Evolutionary conservation across 2,888 invertebrate species (phyloP), one percentile per base, ranked within the genome.

Genomic region (Acanthosepion pharaonis): DNA sequence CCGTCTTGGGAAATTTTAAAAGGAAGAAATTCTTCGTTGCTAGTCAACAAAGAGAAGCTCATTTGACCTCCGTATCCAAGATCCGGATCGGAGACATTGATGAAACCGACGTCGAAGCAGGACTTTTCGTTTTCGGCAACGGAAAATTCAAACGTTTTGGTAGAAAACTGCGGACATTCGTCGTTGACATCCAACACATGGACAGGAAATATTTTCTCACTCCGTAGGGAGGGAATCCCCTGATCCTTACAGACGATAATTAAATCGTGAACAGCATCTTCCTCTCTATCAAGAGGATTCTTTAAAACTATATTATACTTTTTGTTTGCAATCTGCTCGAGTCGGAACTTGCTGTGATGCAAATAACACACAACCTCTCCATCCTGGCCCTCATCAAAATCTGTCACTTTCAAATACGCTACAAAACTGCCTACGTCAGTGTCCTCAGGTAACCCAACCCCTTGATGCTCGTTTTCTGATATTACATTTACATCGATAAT

Each of bases 261-360:
- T 33, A 78, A 33, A n/a, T 78, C 78, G 15, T 78, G 78, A n/a
- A 33, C 33, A n/a, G n/a, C 78, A 15, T 78, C n/a, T 78, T n/a
- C 33, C 78, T 78, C 78, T 78, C 78, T 78, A n/a, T 78, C 78
- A n/a, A 78, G 78, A n/a, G 78, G 78, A 11, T 78, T 78, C 78
- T 78, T 78, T 33, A 78, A 78, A 78, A 78, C 78, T 78, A 78
- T 78, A 33, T 78, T 78, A n/a, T 78, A 78, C 78, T 78, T 78
- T 78, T 78, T 78, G 0, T 9, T 78, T n/a, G 6, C 78, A 78
- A 78, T 11, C 78, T 11, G 78, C 33, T 78, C n/a, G 15, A 78
- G 78, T 33, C 33, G n/a, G 78, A 78, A 78, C 33, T 78, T 78
- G 78, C 33, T n/a, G n/a, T 78, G 78, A 78, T 33, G n/a, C 15